Conservation (phyloP, 2,113 vertebrate species). For the Tupaia chinensis region DNA sequence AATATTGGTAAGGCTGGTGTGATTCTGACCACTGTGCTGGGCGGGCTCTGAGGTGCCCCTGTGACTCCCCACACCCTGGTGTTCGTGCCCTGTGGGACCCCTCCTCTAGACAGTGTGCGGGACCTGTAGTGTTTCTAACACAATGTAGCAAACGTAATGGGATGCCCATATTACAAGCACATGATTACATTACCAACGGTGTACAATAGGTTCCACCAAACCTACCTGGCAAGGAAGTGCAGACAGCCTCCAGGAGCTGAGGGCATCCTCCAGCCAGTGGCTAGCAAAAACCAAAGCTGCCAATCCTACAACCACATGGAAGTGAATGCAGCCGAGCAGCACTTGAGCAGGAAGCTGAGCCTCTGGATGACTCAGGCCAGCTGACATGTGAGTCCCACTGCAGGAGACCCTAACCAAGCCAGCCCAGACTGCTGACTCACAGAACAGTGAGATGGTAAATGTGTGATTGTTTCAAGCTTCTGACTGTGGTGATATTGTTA, state of each 20-base stretch:
- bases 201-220: background rate
- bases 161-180: background rate
- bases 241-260: background rate
- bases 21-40: background rate
- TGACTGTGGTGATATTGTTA: background rate
- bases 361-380: background rate
- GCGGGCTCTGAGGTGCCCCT: background rate
- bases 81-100: background rate
- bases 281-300: background rate
- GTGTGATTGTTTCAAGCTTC: background rate
- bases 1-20: background rate
- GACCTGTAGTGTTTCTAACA: background rate
- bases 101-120: background rate
- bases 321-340: background rate
- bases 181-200: background rate
- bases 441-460: background rate
- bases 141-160: background rate
- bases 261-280: background rate
- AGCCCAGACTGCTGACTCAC: background rate
- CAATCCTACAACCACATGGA: background rate
- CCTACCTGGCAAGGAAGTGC: background rate
- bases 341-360: background rate
- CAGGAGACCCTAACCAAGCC: background rate
- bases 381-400: background rate
- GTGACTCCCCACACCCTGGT: background rate